Conservation (phyloP, 2,113 vertebrate genomes). For the Pelusios castaneus region DNA sequence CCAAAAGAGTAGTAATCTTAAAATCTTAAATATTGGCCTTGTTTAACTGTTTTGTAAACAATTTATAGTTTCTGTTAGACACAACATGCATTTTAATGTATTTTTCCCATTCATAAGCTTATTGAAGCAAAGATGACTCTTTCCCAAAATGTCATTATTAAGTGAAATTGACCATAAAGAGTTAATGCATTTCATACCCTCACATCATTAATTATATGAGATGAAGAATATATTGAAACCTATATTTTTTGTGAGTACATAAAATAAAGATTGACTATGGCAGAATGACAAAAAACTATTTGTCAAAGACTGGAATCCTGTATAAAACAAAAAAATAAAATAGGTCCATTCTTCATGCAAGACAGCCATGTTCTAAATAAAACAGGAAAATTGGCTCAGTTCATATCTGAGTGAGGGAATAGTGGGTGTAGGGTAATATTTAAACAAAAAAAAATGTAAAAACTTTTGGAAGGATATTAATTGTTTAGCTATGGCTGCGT, state of each 20-base stretch:
- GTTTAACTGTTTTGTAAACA: neutral
- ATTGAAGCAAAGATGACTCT: neutral
- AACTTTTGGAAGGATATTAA: neutral
- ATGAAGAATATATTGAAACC: neutral
- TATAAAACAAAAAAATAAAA: neutral
- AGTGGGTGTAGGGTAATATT: neutral
- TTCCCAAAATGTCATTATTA: slow-evolving; percentile 6
- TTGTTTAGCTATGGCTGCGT: neutral
- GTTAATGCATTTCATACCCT: neutral
- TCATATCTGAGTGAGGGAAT: neutral
- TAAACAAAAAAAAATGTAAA: neutral
- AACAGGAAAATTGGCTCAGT: neutral
- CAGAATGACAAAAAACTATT: slow-evolving; percentile 17
- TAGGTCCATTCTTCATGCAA: neutral
- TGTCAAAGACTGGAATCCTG: neutral
- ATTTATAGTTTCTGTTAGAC: neutral
- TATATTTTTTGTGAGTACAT: neutral
- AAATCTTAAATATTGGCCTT: neutral
- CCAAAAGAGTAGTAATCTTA: neutral
- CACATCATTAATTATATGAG: neutral
- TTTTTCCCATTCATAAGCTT: neutral
- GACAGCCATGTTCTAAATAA: neutral
- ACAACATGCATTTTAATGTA: neutral
- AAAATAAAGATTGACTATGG: slow-evolving; percentile 15
- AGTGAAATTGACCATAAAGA: neutral